These are phyloP conservation scores for Rhinophrynus dorsalis DNA, from an alignment of 2,797 vertebrate genomes.

Conservation along the genomic window DNA sequence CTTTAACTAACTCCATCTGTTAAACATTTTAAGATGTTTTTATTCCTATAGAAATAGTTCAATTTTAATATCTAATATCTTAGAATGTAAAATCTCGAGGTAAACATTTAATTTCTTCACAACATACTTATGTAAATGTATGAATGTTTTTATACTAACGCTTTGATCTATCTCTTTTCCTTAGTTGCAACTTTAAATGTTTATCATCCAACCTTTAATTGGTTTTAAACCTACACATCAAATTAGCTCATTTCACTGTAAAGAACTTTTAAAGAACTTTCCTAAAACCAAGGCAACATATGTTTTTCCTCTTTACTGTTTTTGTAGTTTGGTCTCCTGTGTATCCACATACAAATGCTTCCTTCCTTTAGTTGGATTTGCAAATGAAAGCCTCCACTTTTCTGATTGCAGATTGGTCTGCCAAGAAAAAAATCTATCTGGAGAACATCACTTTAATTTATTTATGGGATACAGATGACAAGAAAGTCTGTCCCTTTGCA, in stretches of 20 bases:
- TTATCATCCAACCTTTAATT: constrained; percentile 4
- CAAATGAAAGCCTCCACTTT: constrained; percentile 75
- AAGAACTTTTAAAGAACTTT: constrained; percentile 51
- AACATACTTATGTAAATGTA: too few species aligned
- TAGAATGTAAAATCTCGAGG: too few species aligned
- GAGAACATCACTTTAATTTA: constrained; percentile 80
- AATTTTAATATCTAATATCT: too few species aligned
- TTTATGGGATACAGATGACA: constrained; percentile 80
- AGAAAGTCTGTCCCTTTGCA: constrained; percentile 72
- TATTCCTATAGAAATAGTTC: too few species aligned
- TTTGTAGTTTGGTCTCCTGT: constrained; percentile 73
- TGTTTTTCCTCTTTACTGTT: constrained; percentile 71
- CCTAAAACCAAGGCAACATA: constrained; percentile 58
- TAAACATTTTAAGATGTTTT: too few species aligned
- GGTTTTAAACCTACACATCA: constrained; percentile 25
- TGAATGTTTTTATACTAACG: too few species aligned
- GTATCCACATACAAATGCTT: constrained; percentile 71
- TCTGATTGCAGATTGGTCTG: constrained; percentile 73
- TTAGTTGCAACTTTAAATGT: not conserved
- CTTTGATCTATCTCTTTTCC: too few species aligned
- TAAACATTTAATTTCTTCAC: too few species aligned
- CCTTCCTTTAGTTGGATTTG: constrained; percentile 70
- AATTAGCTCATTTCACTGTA: constrained; percentile 51
- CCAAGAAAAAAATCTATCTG: constrained; percentile 76
- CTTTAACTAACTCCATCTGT: too few species aligned